A percentile compares a stretch with the other conserved stretches of the same genome.
These are phyloP conservation scores for Oreortyx pictus DNA, from an alignment of 2,797 vertebrate genomes.

Conservation along the genomic window DNA sequence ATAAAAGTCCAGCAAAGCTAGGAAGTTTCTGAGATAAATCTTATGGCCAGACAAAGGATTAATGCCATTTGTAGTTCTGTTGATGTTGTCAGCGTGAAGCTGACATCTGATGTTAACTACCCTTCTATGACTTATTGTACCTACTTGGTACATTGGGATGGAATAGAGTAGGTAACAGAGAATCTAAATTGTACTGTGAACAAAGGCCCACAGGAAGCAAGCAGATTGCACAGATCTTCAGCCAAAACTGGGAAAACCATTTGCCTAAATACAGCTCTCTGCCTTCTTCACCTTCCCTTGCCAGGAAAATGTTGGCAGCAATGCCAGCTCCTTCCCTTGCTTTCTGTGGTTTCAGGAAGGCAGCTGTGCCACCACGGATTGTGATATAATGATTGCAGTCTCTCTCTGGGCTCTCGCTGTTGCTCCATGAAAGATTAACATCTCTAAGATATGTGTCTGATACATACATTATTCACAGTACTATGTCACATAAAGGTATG, in stretches of 20 bases:
- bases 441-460: not conserved
- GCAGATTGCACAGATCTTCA: not conserved
- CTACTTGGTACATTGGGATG: not conserved
- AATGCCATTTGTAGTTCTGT: rapidly evolving
- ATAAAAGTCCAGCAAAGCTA: not conserved
- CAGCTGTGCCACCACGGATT: not conserved
- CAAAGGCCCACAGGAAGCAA: not conserved
- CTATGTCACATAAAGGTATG: conserved; percentile 5
- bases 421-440: conserved; percentile 50
- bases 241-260: conserved; percentile 5
- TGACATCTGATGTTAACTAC: not conserved
- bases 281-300: not conserved
- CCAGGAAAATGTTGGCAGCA: conserved; percentile 24
- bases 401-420: not conserved
- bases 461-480: conserved; percentile 55
- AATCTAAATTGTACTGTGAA: not conserved
- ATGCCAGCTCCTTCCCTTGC: not conserved
- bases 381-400: not conserved
- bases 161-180: not conserved
- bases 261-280: not conserved
- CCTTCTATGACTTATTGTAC: not conserved
- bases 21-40: not conserved
- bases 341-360: not conserved
- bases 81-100: not conserved
- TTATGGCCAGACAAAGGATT: not conserved